Evolutionary conservation across 1,140 invertebrate genomes (phyloP).

Genomic region (Aphaenogaster floridana): DNA sequence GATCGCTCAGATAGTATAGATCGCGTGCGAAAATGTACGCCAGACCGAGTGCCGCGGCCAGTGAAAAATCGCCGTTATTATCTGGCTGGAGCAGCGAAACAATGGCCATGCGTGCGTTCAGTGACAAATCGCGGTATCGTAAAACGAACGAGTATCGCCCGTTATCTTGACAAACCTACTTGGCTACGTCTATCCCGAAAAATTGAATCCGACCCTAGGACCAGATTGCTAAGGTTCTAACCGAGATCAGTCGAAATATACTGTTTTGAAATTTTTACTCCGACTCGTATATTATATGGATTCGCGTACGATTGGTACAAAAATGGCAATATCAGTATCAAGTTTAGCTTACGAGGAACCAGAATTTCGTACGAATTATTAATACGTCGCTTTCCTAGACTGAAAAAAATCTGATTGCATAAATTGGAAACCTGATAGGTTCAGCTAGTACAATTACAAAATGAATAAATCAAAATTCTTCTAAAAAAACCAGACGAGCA

Average conservation of each 20-base stretch:
- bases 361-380: neutral
- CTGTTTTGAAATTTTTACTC: slow-evolving; percentile 4
- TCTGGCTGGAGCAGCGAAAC: slow-evolving; percentile 6
- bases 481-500: no score
- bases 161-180: slow-evolving; percentile 52
- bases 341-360: neutral
- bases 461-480: no score
- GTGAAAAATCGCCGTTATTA: slow-evolving; percentile 59
- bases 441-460: no score
- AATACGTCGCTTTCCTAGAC: neutral
- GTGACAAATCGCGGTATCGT: slow-evolving; percentile 56
- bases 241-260: neutral
- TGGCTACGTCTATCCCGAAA: slow-evolving; percentile 32
- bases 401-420: no score
- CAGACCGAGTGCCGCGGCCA: neutral
- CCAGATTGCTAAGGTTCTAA: slow-evolving; percentile 9
- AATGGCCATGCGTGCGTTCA: slow-evolving; percentile 23
- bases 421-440: no score
- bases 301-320: no score
- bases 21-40: slow-evolving; percentile 26
- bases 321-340: neutral
- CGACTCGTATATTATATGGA: neutral
- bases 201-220: slow-evolving; percentile 38
- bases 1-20: slow-evolving; percentile 43
- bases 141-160: slow-evolving; percentile 45